These are phyloP conservation scores for Ginglymostoma cirratum DNA, from an alignment of 2,113 vertebrate species.

Conservation along the genomic window DNA sequence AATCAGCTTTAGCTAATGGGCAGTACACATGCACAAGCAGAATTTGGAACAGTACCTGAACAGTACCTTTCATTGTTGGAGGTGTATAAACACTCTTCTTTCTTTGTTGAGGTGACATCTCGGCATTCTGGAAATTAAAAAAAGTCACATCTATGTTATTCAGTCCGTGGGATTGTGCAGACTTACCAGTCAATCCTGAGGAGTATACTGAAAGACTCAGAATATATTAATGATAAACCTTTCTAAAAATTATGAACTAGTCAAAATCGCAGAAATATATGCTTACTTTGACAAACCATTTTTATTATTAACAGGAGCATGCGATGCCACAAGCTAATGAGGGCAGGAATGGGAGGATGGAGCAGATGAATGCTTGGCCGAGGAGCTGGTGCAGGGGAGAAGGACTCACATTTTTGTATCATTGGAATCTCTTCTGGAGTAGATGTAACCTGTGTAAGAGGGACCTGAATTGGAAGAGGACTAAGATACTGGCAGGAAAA, in stretches of 20 bases:
- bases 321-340: too few relatives aligned
- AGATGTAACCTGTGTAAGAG: too few relatives aligned
- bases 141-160: neutral
- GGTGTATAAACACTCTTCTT: constrained; percentile 77
- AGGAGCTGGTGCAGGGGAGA: too few relatives aligned
- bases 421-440: too few relatives aligned
- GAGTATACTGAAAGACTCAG: neutral
- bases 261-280: neutral
- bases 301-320: neutral
- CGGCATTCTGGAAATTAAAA: constrained; percentile 51
- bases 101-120: constrained; percentile 69
- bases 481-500: too few relatives aligned
- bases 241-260: neutral
- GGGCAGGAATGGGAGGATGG: too few relatives aligned
- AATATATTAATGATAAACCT: neutral
- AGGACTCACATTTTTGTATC: too few relatives aligned
- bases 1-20: constrained; percentile 1
- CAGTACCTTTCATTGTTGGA: constrained; percentile 81
- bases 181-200: neutral
- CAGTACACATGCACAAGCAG: constrained; percentile 27
- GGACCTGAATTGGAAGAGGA: too few relatives aligned
- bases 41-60: constrained; percentile 45
- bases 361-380: too few relatives aligned
- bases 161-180: neutral
- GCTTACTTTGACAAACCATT: neutral